Evolutionary conservation across 2,797 vertebrate species (phyloP).

Genomic region (Pseudochromis fuscus): DNA sequence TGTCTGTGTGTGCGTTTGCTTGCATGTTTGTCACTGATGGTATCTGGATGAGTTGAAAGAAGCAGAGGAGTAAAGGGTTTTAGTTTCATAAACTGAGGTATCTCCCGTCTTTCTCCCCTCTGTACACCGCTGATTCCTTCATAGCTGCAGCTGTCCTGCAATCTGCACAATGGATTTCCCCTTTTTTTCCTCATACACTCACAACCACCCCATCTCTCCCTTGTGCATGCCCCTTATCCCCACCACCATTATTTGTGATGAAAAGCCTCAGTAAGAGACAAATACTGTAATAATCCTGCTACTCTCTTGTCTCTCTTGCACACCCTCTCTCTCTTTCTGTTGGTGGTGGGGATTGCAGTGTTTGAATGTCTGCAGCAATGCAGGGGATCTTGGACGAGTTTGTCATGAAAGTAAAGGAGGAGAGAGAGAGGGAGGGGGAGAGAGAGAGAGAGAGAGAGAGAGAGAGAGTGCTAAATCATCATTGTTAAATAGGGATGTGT

Average conservation of each 20-base stretch:
- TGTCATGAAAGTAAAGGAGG: constrained; percentile 56
- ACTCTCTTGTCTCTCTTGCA: constrained; percentile 22
- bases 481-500: constrained; percentile 19
- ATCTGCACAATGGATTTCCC: constrained; percentile 56
- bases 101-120: constrained; percentile 39
- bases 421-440: constrained; percentile 14
- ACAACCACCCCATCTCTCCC: constrained; percentile 34
- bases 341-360: constrained; percentile 69
- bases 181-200: constrained; percentile 25
- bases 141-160: constrained; percentile 46
- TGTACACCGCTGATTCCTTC: constrained; percentile 39
- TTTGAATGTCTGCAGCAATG: constrained; percentile 78
- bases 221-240: constrained; percentile 27
- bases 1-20: constrained; percentile 9
- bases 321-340: constrained; percentile 25
- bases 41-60: constrained; percentile 12
- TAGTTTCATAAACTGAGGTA: constrained; percentile 32
- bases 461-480: constrained; percentile 40
- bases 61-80: constrained; percentile 12
- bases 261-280: constrained; percentile 66
- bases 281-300: constrained; percentile 61
- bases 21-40: constrained; percentile 26
- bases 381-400: constrained; percentile 71
- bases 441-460: background rate
- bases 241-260: constrained; percentile 67